A percentile compares a stretch with the other conserved stretches of the same genome.
Conservation (phyloP, 2,888 invertebrate genomes). For the Esperia sulphurella region DNA sequence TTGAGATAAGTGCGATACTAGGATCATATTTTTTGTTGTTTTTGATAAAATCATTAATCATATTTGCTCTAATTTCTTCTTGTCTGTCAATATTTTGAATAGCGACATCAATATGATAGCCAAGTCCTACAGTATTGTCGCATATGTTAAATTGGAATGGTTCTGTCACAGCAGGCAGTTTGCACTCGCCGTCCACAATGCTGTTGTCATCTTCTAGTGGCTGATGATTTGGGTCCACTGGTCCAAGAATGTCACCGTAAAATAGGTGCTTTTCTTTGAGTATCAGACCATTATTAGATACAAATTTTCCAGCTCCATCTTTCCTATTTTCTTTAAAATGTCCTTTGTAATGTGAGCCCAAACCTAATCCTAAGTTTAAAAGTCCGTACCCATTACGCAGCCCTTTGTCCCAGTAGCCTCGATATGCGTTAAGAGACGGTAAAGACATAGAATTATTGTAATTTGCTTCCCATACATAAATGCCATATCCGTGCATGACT, state of each 20-base stretch:
- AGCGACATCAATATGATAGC: constrained; percentile 62
- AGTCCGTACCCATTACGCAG: constrained; percentile 72
- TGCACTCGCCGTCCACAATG: constrained; percentile 3
- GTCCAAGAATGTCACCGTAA: constrained; percentile 28
- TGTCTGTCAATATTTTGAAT: constrained; percentile 53
- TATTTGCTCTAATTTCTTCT: constrained; percentile 35
- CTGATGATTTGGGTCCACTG: constrained; percentile 11
- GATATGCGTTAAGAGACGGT: constrained; percentile 71
- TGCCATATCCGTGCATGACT: constrained; percentile 78
- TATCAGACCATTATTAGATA: constrained; percentile 75
- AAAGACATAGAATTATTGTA: constrained; percentile 74
- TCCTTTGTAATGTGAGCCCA: constrained; percentile 78
- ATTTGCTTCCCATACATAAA: constrained; percentile 78
- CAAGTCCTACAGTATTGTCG: constrained; percentile 60
- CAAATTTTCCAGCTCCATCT: constrained; percentile 74
- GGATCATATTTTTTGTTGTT: constrained; percentile 31
- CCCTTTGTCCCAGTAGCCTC: constrained; percentile 78
- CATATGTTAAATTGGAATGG: constrained; percentile 47
- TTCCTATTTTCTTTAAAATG: constrained; percentile 77
- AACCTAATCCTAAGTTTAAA: constrained; percentile 67
- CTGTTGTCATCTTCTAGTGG: background rate
- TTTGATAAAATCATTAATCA: constrained; percentile 49
- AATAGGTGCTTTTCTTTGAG: background rate
- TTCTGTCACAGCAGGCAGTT: constrained; percentile 19
- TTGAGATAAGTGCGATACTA: too few species aligned